phyloP scores from a whole-genome alignment of 2,797 vertebrate species.

The Peromyscus aztecus region DNA sequence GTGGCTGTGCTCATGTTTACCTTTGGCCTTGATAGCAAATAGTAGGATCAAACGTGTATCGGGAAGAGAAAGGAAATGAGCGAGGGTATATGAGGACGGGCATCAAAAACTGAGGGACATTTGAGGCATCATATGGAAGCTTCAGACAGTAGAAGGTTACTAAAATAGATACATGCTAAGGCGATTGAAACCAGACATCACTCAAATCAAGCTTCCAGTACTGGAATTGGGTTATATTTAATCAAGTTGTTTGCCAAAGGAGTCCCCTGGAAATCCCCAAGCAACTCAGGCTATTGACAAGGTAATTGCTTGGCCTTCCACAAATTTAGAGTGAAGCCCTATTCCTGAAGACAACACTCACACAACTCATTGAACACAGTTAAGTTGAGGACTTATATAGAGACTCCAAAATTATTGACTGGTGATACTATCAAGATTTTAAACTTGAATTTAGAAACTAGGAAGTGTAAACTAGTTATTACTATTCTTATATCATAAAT shows the following conservation, averaged over 20 bases:
- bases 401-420: neutral
- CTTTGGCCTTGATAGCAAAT: neutral
- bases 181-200: neutral
- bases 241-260: neutral
- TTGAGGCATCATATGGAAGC: too few relatives aligned
- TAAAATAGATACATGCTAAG: neutral
- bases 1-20: neutral
- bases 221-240: neutral
- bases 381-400: neutral
- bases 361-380: neutral
- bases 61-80: neutral
- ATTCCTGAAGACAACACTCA: neutral
- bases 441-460: neutral
- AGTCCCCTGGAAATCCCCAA: neutral
- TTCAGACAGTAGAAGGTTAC: neutral
- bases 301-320: too few relatives aligned
- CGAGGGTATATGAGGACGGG: too few relatives aligned
- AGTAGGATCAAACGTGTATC: neutral
- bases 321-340: neutral
- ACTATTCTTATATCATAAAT: neutral
- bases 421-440: neutral
- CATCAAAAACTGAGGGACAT: neutral
- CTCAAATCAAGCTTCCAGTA: neutral
- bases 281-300: neutral
- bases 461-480: neutral